Conservation (phyloP, 2,888 invertebrate genomes). For the Athalia circularis region DNA sequence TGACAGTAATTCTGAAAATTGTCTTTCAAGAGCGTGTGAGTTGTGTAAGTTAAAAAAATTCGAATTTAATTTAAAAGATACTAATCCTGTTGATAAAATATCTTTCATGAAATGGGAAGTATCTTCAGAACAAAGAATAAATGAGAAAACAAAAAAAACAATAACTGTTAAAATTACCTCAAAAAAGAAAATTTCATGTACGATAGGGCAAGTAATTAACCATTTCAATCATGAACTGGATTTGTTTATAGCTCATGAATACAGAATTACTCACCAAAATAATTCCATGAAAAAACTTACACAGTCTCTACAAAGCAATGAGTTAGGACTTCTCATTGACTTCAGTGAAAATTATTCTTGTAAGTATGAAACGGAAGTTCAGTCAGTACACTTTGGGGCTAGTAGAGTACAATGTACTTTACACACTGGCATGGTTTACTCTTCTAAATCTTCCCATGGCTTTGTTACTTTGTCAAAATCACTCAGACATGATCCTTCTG, state of each 20-base stretch:
- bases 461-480: constrained; percentile 51
- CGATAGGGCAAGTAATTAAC: constrained; percentile 39
- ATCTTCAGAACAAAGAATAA: constrained; percentile 40
- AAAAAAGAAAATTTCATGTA: constrained; percentile 47
- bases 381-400: constrained; percentile 52
- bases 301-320: constrained; percentile 24
- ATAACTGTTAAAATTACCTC: constrained; percentile 45
- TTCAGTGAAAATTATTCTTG: constrained; percentile 52
- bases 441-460: constrained; percentile 45
- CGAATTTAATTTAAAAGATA: constrained; percentile 29
- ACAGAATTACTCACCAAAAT: constrained; percentile 46
- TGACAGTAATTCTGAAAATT: constrained; percentile 44
- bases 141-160: constrained; percentile 49
- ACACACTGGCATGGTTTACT: constrained; percentile 51
- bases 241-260: constrained; percentile 45
- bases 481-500: constrained; percentile 49
- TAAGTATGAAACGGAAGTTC: constrained; percentile 51
- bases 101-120: constrained; percentile 48
- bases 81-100: constrained; percentile 33
- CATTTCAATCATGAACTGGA: constrained; percentile 30
- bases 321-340: constrained; percentile 48
- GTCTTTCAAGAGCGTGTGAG: constrained; percentile 46
- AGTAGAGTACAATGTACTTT: constrained; percentile 47
- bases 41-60: constrained; percentile 46
- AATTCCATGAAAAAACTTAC: constrained; percentile 32